Evolutionary conservation across 2,113 vertebrate genomes (phyloP), one percentile per base, ranked within the genome.

Genomic region (Gadus macrocephalus): DNA sequence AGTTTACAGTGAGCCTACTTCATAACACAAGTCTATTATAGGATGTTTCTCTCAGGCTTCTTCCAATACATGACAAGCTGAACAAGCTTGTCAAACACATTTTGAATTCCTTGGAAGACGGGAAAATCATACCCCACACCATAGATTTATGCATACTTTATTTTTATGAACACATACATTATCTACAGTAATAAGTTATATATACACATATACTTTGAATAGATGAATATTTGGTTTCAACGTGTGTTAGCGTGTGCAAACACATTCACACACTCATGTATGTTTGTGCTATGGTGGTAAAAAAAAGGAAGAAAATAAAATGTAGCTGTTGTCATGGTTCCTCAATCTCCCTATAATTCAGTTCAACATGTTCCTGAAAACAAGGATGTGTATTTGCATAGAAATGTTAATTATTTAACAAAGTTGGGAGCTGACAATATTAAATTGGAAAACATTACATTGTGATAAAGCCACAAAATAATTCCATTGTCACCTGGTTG

Each of bases 101-200:
- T 35, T 35, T 35, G 6, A 35, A 35, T 35, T 7, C 31, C 31
- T 22, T 22, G 20, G 20, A 62, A 62, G 5, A 62, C 20, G 6
- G 19, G n/a, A 53, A 6, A 53, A 22, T 12, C 16, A 64, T 16
- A 67, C 7, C 59, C 56, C 15, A 72, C 55, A 14, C 27, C 63
- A 15, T 58, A 66, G 12, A 73, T 71, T 74, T 69, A 77, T 78
- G 69, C 64, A 85, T 87, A 85, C 73, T 86, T 91, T 49, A 64
- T 89, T 91, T 90, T 91, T 90, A 89, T 82, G 85, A 75, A 85
- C 80, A 84, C 73, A 83, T 89, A 85, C 70, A 84, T 80, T 89
- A 91, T 91, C 86, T 92, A 92, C 91, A 93, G 78, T 89, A 93
- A 93, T 93, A 93, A 93, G 81, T 93, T 93, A 93, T 92, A 92